Evolutionary conservation across 2,797 vertebrate species (phyloP).

Genomic region (Neostethus bicornis): DNA sequence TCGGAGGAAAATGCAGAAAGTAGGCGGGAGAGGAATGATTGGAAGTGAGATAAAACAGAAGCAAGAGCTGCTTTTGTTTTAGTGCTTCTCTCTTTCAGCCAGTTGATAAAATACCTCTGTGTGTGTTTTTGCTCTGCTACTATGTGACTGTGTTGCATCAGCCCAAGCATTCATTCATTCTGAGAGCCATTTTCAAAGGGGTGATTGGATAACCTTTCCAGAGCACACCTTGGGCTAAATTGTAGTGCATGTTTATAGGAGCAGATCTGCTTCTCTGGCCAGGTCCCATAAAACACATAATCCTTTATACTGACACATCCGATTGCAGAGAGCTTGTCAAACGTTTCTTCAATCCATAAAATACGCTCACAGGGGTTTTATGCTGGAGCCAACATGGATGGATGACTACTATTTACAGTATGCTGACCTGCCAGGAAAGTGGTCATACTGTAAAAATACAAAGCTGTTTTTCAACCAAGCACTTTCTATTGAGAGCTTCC

Average conservation of each 20-base stretch:
- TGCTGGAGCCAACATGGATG: conserved; percentile 55
- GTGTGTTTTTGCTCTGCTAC: conserved; percentile 14
- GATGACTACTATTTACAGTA: conserved; percentile 68
- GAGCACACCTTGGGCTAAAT: conserved; percentile 66
- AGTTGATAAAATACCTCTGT: conserved; percentile 11
- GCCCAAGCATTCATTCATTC: conserved; percentile 59
- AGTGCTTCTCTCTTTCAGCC: conserved; percentile 14
- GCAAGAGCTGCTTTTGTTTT: conserved; percentile 25
- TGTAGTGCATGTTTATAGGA: conserved; percentile 77
- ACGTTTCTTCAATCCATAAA: conserved; percentile 75
- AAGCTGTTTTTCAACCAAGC: conserved; percentile 10
- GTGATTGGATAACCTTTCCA: conserved; percentile 75
- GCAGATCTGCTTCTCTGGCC: conserved; percentile 62
- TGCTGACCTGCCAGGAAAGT: conserved; percentile 56
- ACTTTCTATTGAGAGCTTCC: not conserved
- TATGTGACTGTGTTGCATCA: conserved; percentile 25
- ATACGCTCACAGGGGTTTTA: conserved; percentile 63
- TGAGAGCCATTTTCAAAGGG: conserved; percentile 69
- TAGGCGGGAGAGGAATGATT: conserved; percentile 8
- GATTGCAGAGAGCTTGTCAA: conserved; percentile 72
- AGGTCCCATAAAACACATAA: conserved; percentile 73
- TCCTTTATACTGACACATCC: conserved; percentile 79
- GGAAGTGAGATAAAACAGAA: conserved; percentile 14
- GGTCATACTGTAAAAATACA: conserved; percentile 33
- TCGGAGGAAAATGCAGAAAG: conserved; percentile 8